A percentile compares a stretch with the other conserved stretches of the same genome.
phyloP scores from a whole-genome alignment of 2,888 invertebrate species.

The Ophraella communa region DNA sequence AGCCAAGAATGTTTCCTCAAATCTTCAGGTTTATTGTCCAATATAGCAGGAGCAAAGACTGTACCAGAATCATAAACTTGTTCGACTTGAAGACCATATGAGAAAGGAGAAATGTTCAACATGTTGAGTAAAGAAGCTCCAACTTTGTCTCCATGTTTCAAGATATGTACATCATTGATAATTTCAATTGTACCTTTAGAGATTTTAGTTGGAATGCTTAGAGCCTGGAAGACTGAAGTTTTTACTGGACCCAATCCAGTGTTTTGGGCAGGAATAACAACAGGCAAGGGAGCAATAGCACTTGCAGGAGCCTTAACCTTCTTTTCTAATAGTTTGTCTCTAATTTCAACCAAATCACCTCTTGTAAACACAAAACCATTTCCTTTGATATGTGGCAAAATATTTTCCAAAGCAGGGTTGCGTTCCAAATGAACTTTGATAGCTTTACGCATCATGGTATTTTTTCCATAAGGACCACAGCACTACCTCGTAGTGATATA shows the following conservation, averaged over 20 bases:
- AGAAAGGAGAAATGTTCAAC: slow-evolving; percentile 99
- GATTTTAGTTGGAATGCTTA: slow-evolving; percentile 89
- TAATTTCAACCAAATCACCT: slow-evolving; percentile 86
- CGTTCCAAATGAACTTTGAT: slow-evolving; percentile 96
- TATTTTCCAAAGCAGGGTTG: slow-evolving; percentile 91
- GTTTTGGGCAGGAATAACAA: slow-evolving; percentile 98
- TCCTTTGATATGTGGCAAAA: slow-evolving; percentile 93
- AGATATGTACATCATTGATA: slow-evolving; percentile 91
- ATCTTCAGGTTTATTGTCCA: slow-evolving; percentile 98
- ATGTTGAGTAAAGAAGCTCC: slow-evolving; percentile 98
- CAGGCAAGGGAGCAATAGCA: slow-evolving; percentile 94
- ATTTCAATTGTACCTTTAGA: slow-evolving; percentile 92
- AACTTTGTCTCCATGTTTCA: slow-evolving; percentile 96
- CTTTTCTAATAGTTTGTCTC: slow-evolving; percentile 92
- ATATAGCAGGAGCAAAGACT: slow-evolving; percentile 93
- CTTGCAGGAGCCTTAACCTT: slow-evolving; percentile 98
- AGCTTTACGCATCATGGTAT: slow-evolving; percentile 99
- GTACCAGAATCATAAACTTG: slow-evolving; percentile 99
- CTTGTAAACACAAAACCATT: slow-evolving; percentile 99
- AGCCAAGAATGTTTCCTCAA: slow-evolving; percentile 88
- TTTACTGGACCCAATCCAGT: slow-evolving; percentile 99
- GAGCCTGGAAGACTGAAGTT: slow-evolving; percentile 99
- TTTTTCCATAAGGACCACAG: slow-evolving; percentile 97
- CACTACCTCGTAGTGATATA: slow-evolving; percentile 84
- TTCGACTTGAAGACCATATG: slow-evolving; percentile 94